Percentiles rank a stretch among this genome's conserved stretches.
Conservation (phyloP, 2,797 vertebrate genomes). For the Paguma larvata region DNA sequence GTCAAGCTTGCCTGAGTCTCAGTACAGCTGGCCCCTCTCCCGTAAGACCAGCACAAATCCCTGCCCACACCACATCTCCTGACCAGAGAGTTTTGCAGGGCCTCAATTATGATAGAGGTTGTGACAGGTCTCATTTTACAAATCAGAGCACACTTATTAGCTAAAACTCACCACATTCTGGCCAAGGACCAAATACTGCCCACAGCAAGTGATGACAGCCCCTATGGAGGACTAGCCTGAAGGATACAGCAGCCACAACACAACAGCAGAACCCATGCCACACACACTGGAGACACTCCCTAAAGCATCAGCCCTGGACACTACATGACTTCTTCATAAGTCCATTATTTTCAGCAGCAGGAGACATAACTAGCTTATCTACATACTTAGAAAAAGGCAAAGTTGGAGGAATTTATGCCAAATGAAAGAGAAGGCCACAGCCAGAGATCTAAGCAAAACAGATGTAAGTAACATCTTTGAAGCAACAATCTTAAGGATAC, state of each 20-base stretch:
- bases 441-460: not conserved
- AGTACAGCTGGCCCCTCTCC: not conserved
- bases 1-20: not conserved
- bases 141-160: not conserved
- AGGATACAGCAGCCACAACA: not conserved
- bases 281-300: not conserved
- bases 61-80: not conserved
- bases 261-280: not conserved
- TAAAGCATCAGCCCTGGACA: not conserved
- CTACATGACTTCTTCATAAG: not conserved
- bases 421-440: not conserved
- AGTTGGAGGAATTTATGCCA: not conserved
- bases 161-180: not conserved
- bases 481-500: not conserved
- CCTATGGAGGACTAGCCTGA: not conserved
- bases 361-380: not conserved
- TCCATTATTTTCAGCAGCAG: not conserved
- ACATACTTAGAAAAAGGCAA: not conserved
- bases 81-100: not conserved
- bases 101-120: not conserved
- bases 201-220: not conserved
- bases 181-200: not conserved
- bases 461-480: not conserved
- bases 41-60: not conserved
- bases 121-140: not conserved